These are phyloP conservation scores for Rhodophaea formosa DNA, from an alignment of 2,888 invertebrate species.

Conservation along the genomic window DNA sequence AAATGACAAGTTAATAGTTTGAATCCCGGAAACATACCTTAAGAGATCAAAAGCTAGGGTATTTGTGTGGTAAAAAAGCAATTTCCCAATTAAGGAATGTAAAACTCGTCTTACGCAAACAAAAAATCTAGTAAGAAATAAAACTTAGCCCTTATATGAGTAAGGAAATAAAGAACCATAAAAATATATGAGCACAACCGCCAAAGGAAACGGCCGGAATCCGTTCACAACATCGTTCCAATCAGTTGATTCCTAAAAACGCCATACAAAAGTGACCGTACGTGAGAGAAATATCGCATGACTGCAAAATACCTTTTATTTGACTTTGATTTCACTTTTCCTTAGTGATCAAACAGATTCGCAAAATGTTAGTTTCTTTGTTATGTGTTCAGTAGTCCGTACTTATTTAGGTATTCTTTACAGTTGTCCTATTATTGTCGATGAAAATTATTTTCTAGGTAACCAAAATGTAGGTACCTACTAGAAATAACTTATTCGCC, in stretches of 20 bases:
- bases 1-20: too few species aligned
- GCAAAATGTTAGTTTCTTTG: conserved; percentile 6
- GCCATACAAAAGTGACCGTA: conserved; percentile 17
- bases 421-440: background rate
- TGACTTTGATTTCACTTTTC: conserved; percentile 18
- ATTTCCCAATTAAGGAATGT: too few species aligned
- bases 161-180: background rate
- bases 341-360: conserved; percentile 16
- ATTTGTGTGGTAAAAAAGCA: too few species aligned
- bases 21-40: too few species aligned
- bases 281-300: conserved; percentile 19
- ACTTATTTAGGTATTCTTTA: background rate
- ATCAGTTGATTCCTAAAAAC: conserved; percentile 18
- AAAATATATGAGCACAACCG: background rate
- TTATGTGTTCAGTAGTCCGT: background rate
- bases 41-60: too few species aligned
- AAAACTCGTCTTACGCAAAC: too few species aligned
- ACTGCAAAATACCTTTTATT: conserved; percentile 18
- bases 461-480: too few species aligned
- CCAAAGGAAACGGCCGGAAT: background rate
- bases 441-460: too few species aligned
- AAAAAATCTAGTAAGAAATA: too few species aligned
- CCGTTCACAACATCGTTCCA: conserved; percentile 15
- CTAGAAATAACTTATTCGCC: too few species aligned
- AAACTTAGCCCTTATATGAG: too few species aligned